Evolutionary conservation across 2,888 invertebrate species (phyloP).

Genomic region (Pycnomerus fuliginosus): DNA sequence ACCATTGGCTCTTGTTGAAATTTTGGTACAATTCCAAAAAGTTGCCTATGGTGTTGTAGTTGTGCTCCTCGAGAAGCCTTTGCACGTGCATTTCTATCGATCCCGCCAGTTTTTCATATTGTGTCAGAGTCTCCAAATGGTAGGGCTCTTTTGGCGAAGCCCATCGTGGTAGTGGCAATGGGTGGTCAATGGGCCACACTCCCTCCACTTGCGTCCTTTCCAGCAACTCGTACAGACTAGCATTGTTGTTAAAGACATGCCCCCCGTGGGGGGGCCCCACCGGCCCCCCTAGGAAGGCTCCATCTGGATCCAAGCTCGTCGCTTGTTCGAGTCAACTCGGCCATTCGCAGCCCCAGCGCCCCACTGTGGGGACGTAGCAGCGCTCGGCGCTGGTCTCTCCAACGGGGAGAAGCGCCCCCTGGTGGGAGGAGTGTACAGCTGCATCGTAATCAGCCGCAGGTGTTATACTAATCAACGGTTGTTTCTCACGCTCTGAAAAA

Average conservation of each 20-base stretch:
- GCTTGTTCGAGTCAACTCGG: conserved; percentile 93
- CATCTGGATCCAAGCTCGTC: conserved; percentile 53
- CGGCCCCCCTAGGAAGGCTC: conserved; percentile 45
- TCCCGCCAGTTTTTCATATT: conserved; percentile 78
- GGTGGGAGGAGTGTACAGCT: conserved; percentile 51
- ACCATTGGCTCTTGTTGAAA: conserved; percentile 64
- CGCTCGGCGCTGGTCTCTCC: conserved; percentile 56
- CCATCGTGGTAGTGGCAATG: conserved; percentile 78
- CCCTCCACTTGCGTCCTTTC: conserved; percentile 54
- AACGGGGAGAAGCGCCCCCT: conserved; percentile 55
- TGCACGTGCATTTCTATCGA: conserved; percentile 79
- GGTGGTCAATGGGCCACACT: conserved; percentile 68
- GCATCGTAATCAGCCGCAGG: conserved; percentile 47
- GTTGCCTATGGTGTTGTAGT: conserved; percentile 88
- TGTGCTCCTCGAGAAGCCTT: conserved; percentile 76
- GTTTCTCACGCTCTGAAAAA: conserved; percentile 73
- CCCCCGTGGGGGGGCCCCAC: conserved; percentile 31
- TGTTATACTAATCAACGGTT: conserved; percentile 43
- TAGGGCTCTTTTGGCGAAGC: conserved; percentile 54
- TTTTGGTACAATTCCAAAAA: conserved; percentile 69
- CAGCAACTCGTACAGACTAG: conserved; percentile 35
- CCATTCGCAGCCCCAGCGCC: conserved; percentile 93
- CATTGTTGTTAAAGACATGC: conserved; percentile 32
- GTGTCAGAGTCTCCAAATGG: conserved; percentile 57
- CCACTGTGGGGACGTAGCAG: conserved; percentile 74